Evolutionary conservation across 2,113 vertebrate genomes (phyloP).

Genomic region (Sula dactylatra): DNA sequence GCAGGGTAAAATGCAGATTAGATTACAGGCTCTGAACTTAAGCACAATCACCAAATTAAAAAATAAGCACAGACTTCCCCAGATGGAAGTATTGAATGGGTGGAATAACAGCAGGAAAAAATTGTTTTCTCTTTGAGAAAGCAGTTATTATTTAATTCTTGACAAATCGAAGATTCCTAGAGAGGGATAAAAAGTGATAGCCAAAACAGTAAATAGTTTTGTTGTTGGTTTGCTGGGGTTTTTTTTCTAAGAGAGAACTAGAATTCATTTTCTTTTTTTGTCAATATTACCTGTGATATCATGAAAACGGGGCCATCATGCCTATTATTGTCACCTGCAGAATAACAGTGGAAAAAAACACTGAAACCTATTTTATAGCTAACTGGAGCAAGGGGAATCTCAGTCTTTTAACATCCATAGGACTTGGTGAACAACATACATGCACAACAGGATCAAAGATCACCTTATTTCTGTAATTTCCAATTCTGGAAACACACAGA

Average conservation of each 20-base stretch:
- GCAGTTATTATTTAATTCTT: background rate
- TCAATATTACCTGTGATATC: background rate
- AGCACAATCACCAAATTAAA: background rate
- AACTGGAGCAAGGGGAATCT: background rate
- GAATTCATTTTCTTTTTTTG: background rate
- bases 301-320: background rate
- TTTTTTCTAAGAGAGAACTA: background rate
- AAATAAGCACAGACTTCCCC: background rate
- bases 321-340: background rate
- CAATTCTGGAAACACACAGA: background rate
- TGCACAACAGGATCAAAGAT: background rate
- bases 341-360: background rate
- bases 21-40: background rate
- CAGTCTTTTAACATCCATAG: background rate
- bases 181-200: background rate
- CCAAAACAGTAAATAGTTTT: background rate
- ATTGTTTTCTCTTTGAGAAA: background rate
- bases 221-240: rapidly evolving
- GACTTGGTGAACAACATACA: rapidly evolving
- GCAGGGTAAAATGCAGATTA: background rate
- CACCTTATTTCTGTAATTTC: background rate
- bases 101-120: background rate
- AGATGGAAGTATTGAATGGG: background rate
- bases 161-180: background rate
- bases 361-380: background rate